Percentiles rank a stretch among this genome's conserved stretches.
Evolutionary conservation across 1,140 invertebrate genomes (phyloP).

Genomic region (Cyclargus thomasi): DNA sequence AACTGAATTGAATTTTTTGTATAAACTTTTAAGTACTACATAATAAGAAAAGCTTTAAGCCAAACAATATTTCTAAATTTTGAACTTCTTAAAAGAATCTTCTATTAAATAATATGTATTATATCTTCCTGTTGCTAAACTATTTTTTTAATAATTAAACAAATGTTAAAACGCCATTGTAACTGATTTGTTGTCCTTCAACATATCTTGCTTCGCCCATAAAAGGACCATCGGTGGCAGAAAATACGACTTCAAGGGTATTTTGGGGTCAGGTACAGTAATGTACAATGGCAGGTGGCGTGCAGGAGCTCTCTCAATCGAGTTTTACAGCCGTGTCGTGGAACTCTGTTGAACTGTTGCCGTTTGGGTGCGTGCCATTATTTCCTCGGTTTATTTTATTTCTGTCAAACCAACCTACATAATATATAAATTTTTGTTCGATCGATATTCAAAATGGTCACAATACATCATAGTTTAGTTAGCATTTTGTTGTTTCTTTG

Average conservation of each 20-base stretch:
- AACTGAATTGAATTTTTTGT: too few relatives aligned
- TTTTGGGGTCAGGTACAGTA: conserved; percentile 23
- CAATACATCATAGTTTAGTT: not conserved
- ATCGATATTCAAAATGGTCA: conserved; percentile 11
- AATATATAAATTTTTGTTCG: conserved; percentile 26
- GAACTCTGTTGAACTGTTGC: conserved; percentile 36
- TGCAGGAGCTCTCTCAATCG: conserved; percentile 31
- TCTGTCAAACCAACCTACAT: conserved; percentile 34
- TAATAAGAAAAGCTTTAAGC: too few relatives aligned
- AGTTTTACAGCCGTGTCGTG: conserved; percentile 31
- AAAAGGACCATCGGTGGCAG: conserved; percentile 13
- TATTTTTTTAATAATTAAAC: too few relatives aligned
- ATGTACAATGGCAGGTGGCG: conserved; percentile 34
- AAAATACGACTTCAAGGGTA: conserved; percentile 21
- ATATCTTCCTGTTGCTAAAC: too few relatives aligned
- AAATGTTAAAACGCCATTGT: too few relatives aligned
- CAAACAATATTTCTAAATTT: too few relatives aligned
- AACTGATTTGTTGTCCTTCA: conserved; percentile 1
- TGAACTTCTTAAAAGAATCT: too few relatives aligned
- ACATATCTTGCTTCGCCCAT: conserved; percentile 1
- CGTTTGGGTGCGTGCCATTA: conserved; percentile 56
- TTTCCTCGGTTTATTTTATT: conserved; percentile 47
- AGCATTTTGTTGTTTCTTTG: not conserved
- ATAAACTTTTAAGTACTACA: too few relatives aligned
- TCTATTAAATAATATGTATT: too few relatives aligned